Percentiles rank a stretch among this genome's conserved stretches.
phyloP scores from a whole-genome alignment of 37 sponge, comb jelly and placozoan species.

The Corticium candelabrum region DNA sequence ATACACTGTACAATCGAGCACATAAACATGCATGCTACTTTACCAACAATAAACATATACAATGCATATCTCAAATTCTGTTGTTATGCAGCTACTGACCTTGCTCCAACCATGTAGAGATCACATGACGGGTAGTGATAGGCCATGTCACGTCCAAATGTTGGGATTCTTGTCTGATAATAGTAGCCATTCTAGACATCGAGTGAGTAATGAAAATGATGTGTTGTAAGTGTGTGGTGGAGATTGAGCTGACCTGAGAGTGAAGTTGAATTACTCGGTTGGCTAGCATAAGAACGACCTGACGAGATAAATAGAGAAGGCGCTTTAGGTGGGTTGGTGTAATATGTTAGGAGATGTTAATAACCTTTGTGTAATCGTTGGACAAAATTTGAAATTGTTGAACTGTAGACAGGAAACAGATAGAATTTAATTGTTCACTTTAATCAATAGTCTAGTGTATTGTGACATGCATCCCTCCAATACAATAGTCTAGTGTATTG shows the following conservation, averaged over 20 bases:
- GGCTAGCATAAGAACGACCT: too few species aligned
- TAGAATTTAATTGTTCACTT: neutral
- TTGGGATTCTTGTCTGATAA: constrained; percentile 80
- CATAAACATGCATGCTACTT: too few species aligned
- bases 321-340: neutral
- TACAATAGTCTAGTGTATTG: too few species aligned
- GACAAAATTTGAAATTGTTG: constrained; percentile 67
- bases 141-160: constrained; percentile 85
- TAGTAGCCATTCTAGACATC: constrained; percentile 76
- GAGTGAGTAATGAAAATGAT: neutral
- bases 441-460: neutral
- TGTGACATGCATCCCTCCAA: too few species aligned
- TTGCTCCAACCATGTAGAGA: constrained; percentile 64
- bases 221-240: too few species aligned
- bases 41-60: too few species aligned
- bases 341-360: too few species aligned
- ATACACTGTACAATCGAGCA: too few species aligned
- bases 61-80: too few species aligned
- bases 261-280: too few species aligned
- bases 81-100: constrained; percentile 29
- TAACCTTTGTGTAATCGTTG: constrained; percentile 94
- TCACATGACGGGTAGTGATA: constrained; percentile 89
- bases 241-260: too few species aligned
- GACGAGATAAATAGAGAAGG: neutral
- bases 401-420: constrained; percentile 19